phyloP scores from a whole-genome alignment of 2,113 vertebrate species.

The Clinocottus analis region DNA sequence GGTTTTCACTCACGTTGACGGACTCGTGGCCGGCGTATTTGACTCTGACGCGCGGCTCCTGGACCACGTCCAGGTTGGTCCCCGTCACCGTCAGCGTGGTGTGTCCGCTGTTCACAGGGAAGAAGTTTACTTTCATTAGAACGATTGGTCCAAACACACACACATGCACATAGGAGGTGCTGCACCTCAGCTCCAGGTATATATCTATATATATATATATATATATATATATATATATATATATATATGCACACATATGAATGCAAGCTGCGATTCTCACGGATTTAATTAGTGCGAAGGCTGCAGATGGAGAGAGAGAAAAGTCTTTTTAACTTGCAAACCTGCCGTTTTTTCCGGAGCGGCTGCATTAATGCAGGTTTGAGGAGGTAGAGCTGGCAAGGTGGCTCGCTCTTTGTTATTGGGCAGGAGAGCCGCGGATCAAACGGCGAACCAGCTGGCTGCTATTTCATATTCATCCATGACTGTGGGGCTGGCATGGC shows the following conservation, averaged over 20 bases:
- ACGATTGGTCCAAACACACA: background rate
- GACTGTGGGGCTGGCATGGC: conserved; percentile 61
- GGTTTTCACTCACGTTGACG: conserved; percentile 86
- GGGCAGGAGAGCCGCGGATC: conserved; percentile 70
- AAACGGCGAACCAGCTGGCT: conserved; percentile 77
- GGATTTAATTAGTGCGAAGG: conserved; percentile 32
- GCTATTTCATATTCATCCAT: conserved; percentile 76
- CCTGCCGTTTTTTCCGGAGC: conserved; percentile 43
- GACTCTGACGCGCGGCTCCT: conserved; percentile 92
- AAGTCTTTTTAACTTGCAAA: conserved; percentile 31
- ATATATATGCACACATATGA: background rate
- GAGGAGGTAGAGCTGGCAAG: conserved; percentile 43
- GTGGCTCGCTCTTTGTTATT: conserved; percentile 70
- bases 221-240: background rate
- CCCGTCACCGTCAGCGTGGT: conserved; percentile 91
- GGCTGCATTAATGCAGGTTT: conserved; percentile 52
- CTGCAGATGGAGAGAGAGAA: background rate
- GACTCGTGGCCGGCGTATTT: conserved; percentile 93
- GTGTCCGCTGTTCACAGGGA: conserved; percentile 85
- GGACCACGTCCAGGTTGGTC: conserved; percentile 94
- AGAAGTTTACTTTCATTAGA: no score
- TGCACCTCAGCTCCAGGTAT: background rate
- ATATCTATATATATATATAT: background rate
- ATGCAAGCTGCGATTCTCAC: background rate
- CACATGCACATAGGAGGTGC: background rate